These are phyloP conservation scores for Patella vulgata DNA, from an alignment of 1,140 invertebrate genomes.

Conservation along the genomic window DNA sequence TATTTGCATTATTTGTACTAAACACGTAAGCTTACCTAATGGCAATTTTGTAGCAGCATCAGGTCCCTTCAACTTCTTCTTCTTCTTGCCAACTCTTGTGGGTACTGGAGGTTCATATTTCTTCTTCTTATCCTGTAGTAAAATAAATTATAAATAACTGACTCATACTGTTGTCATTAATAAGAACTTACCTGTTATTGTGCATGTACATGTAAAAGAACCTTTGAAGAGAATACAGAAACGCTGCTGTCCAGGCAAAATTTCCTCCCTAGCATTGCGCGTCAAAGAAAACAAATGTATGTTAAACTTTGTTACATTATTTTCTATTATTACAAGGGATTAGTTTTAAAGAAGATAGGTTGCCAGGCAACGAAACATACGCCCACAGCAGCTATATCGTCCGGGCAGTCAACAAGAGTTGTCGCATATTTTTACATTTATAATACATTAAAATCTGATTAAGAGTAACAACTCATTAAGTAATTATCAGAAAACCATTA, in stretches of 20 bases:
- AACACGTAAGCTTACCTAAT: conserved; percentile 74
- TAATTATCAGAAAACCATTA: too few relatives aligned
- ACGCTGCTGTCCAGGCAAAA: neutral
- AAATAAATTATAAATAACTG: conserved; percentile 1
- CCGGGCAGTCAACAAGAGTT: too few relatives aligned
- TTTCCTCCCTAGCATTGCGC: neutral
- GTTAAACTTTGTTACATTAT: neutral
- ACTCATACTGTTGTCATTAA: neutral
- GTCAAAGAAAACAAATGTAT: neutral
- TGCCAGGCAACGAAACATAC: too few relatives aligned
- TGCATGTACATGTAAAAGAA: neutral
- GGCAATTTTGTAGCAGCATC: conserved; percentile 98
- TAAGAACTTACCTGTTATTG: neutral
- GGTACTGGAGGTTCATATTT: conserved; percentile 99
- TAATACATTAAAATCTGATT: too few relatives aligned
- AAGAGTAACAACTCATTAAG: too few relatives aligned
- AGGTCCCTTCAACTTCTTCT: conserved; percentile 95
- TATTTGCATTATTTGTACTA: too few relatives aligned
- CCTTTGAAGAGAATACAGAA: neutral
- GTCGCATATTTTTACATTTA: too few relatives aligned
- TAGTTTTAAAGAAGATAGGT: too few relatives aligned
- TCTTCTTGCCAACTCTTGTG: conserved; percentile 98
- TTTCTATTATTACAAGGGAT: too few relatives aligned
- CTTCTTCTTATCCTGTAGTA: conserved; percentile 87
- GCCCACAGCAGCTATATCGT: too few relatives aligned